Conservation (phyloP, 2,113 vertebrate genomes). For the Illadopsis cleaveri region DNA sequence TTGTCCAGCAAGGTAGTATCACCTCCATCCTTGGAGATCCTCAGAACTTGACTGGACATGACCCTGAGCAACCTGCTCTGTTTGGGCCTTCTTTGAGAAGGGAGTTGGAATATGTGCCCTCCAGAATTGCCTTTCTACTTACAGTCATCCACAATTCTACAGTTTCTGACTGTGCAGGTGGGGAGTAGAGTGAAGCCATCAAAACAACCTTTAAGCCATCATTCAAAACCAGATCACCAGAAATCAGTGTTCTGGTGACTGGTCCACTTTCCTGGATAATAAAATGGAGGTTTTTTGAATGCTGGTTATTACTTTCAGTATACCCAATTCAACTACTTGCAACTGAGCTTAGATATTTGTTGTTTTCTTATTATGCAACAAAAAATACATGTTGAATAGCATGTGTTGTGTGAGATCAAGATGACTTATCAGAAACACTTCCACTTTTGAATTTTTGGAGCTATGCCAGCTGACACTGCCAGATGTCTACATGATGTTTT, state of each 20-base stretch:
- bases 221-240: neutral
- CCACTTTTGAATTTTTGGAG: slow-evolving; percentile 2
- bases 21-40: neutral
- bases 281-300: neutral
- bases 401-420: neutral
- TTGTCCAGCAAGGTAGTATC: neutral
- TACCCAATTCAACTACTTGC: neutral
- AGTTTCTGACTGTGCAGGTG: neutral
- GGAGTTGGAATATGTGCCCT: neutral
- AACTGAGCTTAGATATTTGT: neutral
- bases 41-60: neutral
- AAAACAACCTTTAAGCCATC: neutral
- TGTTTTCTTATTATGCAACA: neutral
- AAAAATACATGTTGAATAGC: neutral
- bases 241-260: neutral
- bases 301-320: neutral
- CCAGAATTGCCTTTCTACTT: neutral
- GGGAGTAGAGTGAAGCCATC: neutral
- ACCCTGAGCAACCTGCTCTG: neutral
- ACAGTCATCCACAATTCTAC: neutral
- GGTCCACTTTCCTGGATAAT: neutral
- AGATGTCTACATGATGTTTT: slow-evolving; percentile 6
- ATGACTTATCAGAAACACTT: neutral
- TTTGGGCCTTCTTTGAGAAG: neutral
- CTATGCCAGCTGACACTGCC: slow-evolving; percentile 16